Base-by-base conservation (phyloP, 2,888 invertebrate species). In the Noctuana brunneofusca region DNA sequence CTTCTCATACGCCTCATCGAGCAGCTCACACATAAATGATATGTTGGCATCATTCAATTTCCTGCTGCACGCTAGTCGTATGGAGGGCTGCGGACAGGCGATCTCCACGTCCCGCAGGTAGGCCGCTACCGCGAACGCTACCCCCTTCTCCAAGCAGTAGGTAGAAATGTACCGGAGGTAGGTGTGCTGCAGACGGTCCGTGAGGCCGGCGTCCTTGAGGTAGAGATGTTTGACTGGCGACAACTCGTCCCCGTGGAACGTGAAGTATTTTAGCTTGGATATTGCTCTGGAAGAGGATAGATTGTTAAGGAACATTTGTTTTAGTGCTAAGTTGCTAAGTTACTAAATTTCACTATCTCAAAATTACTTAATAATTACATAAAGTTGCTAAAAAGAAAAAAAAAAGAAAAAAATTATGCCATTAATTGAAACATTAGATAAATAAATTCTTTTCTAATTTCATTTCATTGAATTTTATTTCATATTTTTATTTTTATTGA, bases 141-240 rank as follows among this genome's bases (percentile, higher is more conserved):
- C 87, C 22, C 95, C 94, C 63, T 92, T 92, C 22, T 93, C 89
- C 65, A 95, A 87, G 68, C 95, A 95, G 91, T 92, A 93, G 24
- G 93, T 92, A 12, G 95, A 93, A 48, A 97, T 93, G 70, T 92
- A 85, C 3, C 91, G 89, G 1, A 97, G 86, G 67, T 94, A 85
- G 11, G 86, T 79, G 18, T 92, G 81, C 70, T 94, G 94, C 0
- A 82, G 75, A 0, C 83, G 76, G 65, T 80, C 81, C 1, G 87
- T 86, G 0, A 89, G 69, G 38, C 92, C 92, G 0, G 89, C 76
- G 9, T 92, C 84, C 4, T 89, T 92, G 41, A 97, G 83, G 72
- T 94, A 94, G 1, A 97, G 78, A 79, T 96, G 96, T 69, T 96
- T 96, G 0, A 96, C 83, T 0, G 97, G 97, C 0, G 96, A 96